These are phyloP conservation scores for Hydrocynus forskahlii DNA, from an alignment of 2,797 vertebrate species.

Conservation along the genomic window DNA sequence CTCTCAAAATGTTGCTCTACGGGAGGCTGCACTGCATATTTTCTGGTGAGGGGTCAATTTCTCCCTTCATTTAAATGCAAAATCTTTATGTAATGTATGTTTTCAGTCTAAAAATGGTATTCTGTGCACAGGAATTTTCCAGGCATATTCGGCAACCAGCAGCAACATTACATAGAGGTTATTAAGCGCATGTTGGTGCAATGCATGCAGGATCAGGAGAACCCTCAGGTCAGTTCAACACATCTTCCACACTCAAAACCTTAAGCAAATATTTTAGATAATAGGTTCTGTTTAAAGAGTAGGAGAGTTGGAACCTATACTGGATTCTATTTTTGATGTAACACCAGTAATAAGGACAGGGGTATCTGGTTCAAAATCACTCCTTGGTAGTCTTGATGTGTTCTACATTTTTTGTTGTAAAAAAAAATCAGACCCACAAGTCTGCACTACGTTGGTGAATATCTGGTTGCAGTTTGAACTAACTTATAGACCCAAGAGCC, in stretches of 20 bases:
- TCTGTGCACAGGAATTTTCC: conserved; percentile 90
- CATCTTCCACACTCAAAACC: too few relatives aligned
- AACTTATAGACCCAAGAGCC: too few relatives aligned
- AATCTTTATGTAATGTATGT: neutral
- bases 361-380: too few relatives aligned
- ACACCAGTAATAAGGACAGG: too few relatives aligned
- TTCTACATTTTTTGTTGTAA: too few relatives aligned
- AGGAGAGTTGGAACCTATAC: too few relatives aligned
- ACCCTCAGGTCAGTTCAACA: conserved; percentile 83
- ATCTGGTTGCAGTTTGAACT: too few relatives aligned
- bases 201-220: conserved; percentile 97
- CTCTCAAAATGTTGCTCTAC: conserved; percentile 88
- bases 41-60: conserved; percentile 85
- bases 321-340: too few relatives aligned
- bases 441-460: too few relatives aligned
- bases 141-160: conserved; percentile 98
- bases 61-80: neutral
- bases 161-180: conserved; percentile 97
- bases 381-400: too few relatives aligned
- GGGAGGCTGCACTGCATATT: conserved; percentile 95
- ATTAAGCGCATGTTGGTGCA: conserved; percentile 98
- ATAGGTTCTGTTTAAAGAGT: too few relatives aligned
- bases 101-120: neutral
- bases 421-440: too few relatives aligned
- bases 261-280: neutral